phyloP scores from a whole-genome alignment of 2,888 invertebrate genomes.

The Ennomos quercinarius region DNA sequence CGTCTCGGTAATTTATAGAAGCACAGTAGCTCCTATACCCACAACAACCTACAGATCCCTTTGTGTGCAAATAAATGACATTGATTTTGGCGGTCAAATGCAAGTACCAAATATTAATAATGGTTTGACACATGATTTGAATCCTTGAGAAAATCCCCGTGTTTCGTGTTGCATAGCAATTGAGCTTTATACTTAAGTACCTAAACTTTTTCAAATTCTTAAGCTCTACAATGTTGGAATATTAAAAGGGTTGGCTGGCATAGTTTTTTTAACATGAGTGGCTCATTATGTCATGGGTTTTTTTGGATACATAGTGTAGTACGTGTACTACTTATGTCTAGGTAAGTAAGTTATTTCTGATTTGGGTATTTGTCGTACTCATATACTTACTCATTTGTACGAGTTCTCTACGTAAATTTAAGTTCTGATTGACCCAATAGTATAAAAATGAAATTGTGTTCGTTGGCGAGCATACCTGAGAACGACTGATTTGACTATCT shows the following conservation, averaged over 20 bases:
- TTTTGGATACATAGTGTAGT: background rate
- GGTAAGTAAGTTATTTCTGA: no score
- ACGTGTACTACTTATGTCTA: no score
- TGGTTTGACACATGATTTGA: conserved; percentile 30
- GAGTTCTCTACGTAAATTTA: no score
- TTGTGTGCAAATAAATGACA: conserved; percentile 39
- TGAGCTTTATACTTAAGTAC: background rate
- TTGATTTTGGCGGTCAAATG: conserved; percentile 15
- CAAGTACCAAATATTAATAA: conserved; percentile 33
- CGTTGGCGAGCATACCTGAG: no score
- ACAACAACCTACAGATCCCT: conserved; percentile 15
- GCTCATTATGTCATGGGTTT: conserved; percentile 32
- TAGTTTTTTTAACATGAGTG: conserved; percentile 15
- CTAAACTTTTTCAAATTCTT: conserved; percentile 30
- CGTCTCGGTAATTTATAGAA: background rate
- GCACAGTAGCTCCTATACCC: background rate
- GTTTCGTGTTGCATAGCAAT: conserved; percentile 26
- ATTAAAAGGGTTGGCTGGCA: conserved; percentile 13
- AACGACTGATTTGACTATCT: no score
- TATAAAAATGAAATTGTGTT: no score
- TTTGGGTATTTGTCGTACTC: no score
- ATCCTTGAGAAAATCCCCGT: conserved; percentile 34
- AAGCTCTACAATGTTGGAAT: conserved; percentile 26
- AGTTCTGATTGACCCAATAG: no score
- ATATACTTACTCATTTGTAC: no score